Evolutionary conservation across 2,888 invertebrate species (phyloP).

Genomic region (Hemithea aestivaria): DNA sequence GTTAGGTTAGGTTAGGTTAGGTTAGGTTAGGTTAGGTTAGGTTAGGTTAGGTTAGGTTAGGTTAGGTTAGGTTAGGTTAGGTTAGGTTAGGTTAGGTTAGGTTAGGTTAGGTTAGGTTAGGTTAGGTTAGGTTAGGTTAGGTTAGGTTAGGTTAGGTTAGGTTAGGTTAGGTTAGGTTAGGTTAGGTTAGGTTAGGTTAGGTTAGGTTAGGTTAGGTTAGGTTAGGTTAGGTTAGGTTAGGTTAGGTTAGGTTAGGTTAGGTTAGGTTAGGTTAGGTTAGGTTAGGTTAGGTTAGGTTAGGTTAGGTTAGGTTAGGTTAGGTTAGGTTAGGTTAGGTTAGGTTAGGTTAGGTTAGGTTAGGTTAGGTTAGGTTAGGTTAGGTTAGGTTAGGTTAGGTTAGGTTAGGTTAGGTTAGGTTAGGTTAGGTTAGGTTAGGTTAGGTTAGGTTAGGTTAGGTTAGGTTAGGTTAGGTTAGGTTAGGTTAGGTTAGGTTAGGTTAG

Average conservation of each 20-base stretch:
- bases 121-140: slow-evolving; percentile 31
- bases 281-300: slow-evolving; percentile 26
- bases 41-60: slow-evolving; percentile 28
- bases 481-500: slow-evolving; percentile 24
- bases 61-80: slow-evolving; percentile 28
- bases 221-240: slow-evolving; percentile 21
- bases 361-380: slow-evolving; percentile 23
- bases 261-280: slow-evolving; percentile 26
- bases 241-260: slow-evolving; percentile 18
- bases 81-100: slow-evolving; percentile 28
- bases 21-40: slow-evolving; percentile 29
- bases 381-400: slow-evolving; percentile 27
- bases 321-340: slow-evolving; percentile 24
- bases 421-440: slow-evolving; percentile 27
- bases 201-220: slow-evolving; percentile 26
- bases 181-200: slow-evolving; percentile 25
- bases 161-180: slow-evolving; percentile 29
- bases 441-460: slow-evolving; percentile 27
- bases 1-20: slow-evolving; percentile 25
- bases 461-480: slow-evolving; percentile 28
- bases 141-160: slow-evolving; percentile 26
- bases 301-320: slow-evolving; percentile 21
- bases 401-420: slow-evolving; percentile 29
- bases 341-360: slow-evolving; percentile 27
- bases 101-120: slow-evolving; percentile 28